Evolutionary conservation across 53 echinoderm and acorn worm genomes (phyloP).

Genomic region (Patiria pectinifera): DNA sequence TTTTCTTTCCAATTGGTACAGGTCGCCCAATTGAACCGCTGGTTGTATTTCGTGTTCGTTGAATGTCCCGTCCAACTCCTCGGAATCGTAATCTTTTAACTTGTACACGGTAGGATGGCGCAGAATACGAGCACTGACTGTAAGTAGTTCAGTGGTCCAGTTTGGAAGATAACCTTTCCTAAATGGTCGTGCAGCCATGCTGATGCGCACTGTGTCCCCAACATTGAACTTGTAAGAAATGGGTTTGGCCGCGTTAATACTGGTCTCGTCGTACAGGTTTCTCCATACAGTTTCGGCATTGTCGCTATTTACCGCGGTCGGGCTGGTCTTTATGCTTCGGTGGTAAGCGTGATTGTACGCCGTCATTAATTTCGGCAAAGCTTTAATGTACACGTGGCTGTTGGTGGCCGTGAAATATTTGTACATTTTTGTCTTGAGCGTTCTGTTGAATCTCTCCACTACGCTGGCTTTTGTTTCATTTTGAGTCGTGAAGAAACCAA

Average conservation of each 20-base stretch:
- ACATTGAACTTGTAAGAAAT: slow-evolving; percentile 10
- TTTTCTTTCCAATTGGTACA: slow-evolving; percentile 63
- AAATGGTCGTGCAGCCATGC: slow-evolving; percentile 42
- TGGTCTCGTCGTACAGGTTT: slow-evolving; percentile 13
- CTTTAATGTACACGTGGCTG: slow-evolving; percentile 12
- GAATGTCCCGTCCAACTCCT: slow-evolving; percentile 51
- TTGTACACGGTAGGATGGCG: slow-evolving; percentile 63
- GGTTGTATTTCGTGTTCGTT: slow-evolving; percentile 62
- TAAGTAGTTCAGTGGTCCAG: slow-evolving; percentile 69
- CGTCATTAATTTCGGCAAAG: slow-evolving; percentile 16
- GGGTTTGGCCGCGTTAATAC: too few relatives aligned
- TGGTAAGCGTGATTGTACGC: slow-evolving; percentile 61
- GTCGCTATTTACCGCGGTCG: slow-evolving; percentile 1
- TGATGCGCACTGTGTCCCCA: slow-evolving; percentile 57
- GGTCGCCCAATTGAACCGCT: slow-evolving; percentile 44
- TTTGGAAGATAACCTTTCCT: slow-evolving; percentile 62
- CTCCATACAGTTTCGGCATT: not conserved
- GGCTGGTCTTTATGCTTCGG: slow-evolving; percentile 38
- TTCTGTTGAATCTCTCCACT: slow-evolving; percentile 62
- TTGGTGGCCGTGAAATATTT: slow-evolving; percentile 53
- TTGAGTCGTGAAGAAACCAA: slow-evolving; percentile 58
- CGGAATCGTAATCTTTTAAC: slow-evolving; percentile 56
- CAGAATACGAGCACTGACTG: slow-evolving; percentile 12
- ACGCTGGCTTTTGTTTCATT: slow-evolving; percentile 67
- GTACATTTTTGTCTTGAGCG: slow-evolving; percentile 51